A percentile compares a stretch with the other conserved stretches of the same genome.
These are phyloP conservation scores for Cynopterus sphinx DNA, from an alignment of 2,797 vertebrate genomes.

Conservation along the genomic window DNA sequence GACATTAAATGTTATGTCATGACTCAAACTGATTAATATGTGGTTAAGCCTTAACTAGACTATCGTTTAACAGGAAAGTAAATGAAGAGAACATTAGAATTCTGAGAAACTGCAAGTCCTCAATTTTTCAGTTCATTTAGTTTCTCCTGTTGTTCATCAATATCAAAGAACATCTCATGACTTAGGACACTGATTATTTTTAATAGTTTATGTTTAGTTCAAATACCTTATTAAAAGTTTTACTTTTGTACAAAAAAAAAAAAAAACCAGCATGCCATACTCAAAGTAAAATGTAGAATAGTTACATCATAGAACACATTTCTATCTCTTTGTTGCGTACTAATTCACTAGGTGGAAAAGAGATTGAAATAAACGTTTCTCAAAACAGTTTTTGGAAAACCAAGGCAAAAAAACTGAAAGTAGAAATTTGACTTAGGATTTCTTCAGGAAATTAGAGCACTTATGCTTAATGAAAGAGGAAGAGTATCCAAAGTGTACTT, in stretches of 20 bases:
- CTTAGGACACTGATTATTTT: not conserved
- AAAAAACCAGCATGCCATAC: not conserved
- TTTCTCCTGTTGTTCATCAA: not conserved
- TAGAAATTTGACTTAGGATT: slow-evolving; percentile 9
- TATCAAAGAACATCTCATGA: slow-evolving; percentile 9
- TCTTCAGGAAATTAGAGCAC: not conserved
- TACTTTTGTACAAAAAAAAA: not conserved
- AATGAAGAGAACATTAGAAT: not conserved
- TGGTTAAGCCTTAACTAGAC: not conserved
- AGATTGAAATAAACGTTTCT: slow-evolving; percentile 1
- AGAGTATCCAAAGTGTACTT: not conserved
- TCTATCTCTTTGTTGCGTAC: not conserved
- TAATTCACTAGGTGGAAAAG: not conserved
- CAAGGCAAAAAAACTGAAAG: not conserved
- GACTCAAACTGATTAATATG: not conserved
- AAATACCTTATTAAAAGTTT: not conserved
- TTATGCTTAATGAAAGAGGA: slow-evolving; percentile 11
- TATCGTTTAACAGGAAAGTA: not conserved
- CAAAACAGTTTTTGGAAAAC: not conserved
- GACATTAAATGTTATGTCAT: not conserved
- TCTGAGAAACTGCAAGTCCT: not conserved
- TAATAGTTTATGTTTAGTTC: not conserved
- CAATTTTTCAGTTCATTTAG: not conserved
- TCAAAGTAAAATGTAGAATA: not conserved
- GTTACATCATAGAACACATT: not conserved